phyloP scores from a whole-genome alignment of 2,113 vertebrate genomes.

The Colossoma macropomum region DNA sequence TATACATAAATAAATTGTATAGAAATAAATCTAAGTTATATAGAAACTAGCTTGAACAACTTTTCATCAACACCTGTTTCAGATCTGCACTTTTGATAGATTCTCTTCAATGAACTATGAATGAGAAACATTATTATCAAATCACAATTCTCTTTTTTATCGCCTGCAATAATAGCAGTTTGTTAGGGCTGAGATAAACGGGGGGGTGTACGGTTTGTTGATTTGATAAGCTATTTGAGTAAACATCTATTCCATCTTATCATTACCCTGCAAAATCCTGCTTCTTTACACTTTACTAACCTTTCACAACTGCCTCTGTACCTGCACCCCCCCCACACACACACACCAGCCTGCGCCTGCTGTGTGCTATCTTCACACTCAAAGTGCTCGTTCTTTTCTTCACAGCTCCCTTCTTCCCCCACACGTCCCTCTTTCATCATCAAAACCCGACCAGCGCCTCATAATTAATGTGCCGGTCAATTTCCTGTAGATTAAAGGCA shows the following conservation, averaged over 20 bases:
- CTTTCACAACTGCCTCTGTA: background rate
- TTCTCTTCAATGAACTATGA: too few species aligned
- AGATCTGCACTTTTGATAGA: too few species aligned
- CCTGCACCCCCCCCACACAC: conserved; percentile 35
- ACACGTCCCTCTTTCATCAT: conserved; percentile 54
- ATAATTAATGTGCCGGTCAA: conserved; percentile 64
- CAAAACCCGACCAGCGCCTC: conserved; percentile 55
- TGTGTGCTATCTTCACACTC: conserved; percentile 12
- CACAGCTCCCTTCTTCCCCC: conserved; percentile 29
- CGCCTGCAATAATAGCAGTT: too few species aligned
- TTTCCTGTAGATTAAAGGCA: conserved; percentile 73
- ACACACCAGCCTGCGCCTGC: background rate
- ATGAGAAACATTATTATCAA: too few species aligned
- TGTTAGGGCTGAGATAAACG: too few species aligned
- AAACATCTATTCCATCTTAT: background rate
- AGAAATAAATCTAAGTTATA: too few species aligned
- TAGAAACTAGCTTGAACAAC: too few species aligned
- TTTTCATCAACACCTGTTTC: too few species aligned
- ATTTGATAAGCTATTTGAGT: background rate
- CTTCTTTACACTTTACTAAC: too few species aligned
- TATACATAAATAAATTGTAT: too few species aligned
- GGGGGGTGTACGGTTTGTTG: background rate
- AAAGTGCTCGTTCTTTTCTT: conserved; percentile 31
- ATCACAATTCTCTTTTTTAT: too few species aligned
- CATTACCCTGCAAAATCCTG: too few species aligned